Conservation (phyloP, 2,113 vertebrate genomes). For the Microcebus ravelobensis region DNA sequence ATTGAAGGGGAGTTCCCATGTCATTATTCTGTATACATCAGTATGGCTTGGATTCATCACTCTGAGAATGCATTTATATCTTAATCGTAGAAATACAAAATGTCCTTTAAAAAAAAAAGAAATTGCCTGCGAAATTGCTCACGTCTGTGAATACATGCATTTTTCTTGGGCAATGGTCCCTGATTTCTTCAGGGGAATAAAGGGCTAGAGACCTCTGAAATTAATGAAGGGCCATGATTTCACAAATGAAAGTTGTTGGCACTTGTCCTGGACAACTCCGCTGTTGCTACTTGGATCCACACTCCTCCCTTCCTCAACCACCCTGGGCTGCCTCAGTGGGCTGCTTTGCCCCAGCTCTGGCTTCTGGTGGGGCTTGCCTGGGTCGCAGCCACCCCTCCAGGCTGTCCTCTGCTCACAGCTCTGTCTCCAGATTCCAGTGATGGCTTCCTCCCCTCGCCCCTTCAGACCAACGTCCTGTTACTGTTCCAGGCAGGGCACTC, state of each 20-base stretch:
- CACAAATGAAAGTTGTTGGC: background rate
- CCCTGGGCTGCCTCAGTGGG: accelerated
- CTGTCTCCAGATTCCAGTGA: background rate
- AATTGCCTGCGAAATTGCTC: background rate
- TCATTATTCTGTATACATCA: background rate
- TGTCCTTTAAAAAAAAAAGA: background rate
- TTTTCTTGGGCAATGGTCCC: background rate
- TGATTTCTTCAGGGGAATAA: accelerated
- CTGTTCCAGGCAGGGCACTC: too few species aligned
- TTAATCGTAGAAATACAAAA: background rate
- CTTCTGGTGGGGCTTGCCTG: too few species aligned
- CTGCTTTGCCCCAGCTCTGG: background rate
- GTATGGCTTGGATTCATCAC: background rate
- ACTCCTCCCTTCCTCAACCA: background rate
- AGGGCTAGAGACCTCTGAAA: background rate
- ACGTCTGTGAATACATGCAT: background rate
- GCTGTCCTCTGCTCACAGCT: background rate
- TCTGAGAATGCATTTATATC: background rate
- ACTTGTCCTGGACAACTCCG: background rate
- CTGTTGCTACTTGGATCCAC: accelerated
- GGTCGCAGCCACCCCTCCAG: background rate
- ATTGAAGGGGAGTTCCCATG: too few species aligned
- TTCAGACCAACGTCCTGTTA: background rate
- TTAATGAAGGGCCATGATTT: background rate
- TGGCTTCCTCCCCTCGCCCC: background rate